phyloP scores from a whole-genome alignment of 1,140 invertebrate species.

The Microplitis mediator region DNA sequence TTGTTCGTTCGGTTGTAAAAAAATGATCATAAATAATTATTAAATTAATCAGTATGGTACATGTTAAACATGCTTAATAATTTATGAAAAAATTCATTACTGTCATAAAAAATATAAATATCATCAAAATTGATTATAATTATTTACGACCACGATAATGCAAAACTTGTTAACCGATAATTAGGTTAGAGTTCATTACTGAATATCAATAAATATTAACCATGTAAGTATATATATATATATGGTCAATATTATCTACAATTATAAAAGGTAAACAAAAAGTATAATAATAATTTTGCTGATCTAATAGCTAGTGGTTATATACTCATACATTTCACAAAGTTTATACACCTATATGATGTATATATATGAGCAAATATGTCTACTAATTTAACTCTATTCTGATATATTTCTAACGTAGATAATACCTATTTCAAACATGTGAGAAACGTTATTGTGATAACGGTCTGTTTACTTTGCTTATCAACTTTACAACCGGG shows the following conservation, averaged over 20 bases:
- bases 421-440: background rate
- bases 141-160: slow-evolving; percentile 4
- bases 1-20: too few species aligned
- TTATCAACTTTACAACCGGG: too few species aligned
- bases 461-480: background rate
- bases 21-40: too few species aligned
- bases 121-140: background rate
- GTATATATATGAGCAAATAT: too few species aligned
- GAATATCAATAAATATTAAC: background rate
- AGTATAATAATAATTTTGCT: too few species aligned
- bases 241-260: background rate
- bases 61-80: background rate
- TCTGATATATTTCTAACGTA: background rate
- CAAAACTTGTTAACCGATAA: background rate
- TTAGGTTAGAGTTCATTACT: background rate
- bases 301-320: too few species aligned
- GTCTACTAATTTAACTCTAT: background rate
- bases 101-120: background rate
- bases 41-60: background rate
- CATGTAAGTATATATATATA: background rate
- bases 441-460: slow-evolving; percentile 8
- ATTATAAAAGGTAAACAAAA: too few species aligned
- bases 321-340: too few species aligned
- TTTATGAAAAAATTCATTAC: slow-evolving; percentile 5
- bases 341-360: too few species aligned